These are phyloP conservation scores for Boulengeromyrus knoepffleri DNA, from an alignment of 2,113 vertebrate species.

Conservation along the genomic window DNA sequence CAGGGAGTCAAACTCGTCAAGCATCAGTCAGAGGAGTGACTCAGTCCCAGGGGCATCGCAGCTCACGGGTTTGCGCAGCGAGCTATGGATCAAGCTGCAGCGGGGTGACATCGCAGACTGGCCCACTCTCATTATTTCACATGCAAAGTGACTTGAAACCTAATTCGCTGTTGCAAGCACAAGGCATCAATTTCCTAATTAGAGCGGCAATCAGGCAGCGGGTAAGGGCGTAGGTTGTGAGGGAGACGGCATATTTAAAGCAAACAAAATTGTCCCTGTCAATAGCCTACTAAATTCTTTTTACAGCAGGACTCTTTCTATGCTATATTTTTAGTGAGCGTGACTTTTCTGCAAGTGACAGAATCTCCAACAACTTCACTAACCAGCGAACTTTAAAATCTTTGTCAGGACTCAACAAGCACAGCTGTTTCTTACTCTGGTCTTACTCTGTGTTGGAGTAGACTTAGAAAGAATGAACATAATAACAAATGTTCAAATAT, in stretches of 20 bases:
- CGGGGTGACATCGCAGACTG: not conserved
- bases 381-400: not conserved
- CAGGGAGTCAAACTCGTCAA: not conserved
- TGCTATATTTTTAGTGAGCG: not conserved
- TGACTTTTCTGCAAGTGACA: not conserved
- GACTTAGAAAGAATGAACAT: not conserved
- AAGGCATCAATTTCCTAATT: constrained; percentile 12
- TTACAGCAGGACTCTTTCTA: not conserved
- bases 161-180: not conserved
- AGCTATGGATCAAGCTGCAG: not conserved
- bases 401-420: not conserved
- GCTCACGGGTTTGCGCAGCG: not conserved
- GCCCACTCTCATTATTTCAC: not conserved
- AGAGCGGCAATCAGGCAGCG: not conserved
- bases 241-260: not conserved
- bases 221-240: not conserved
- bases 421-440: not conserved
- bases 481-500: not conserved
- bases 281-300: not conserved
- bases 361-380: not conserved
- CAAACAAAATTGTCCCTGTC: not conserved
- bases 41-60: not conserved
- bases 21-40: not conserved
- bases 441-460: not conserved
- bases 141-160: not conserved